Evolutionary conservation across 2,888 invertebrate species (phyloP).

Genomic region (Onchidella celtica): DNA sequence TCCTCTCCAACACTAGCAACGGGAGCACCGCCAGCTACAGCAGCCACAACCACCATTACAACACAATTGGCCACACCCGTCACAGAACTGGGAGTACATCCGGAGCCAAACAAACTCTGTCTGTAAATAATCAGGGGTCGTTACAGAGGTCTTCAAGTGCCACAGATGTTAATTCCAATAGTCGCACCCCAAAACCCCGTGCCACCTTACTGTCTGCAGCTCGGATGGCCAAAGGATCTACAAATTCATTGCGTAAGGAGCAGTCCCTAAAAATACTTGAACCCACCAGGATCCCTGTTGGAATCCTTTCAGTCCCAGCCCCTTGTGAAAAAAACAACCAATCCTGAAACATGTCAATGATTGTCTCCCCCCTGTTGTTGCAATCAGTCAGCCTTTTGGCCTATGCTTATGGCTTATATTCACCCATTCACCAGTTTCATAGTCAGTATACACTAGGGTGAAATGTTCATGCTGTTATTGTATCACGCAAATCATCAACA

Average conservation of each 20-base stretch:
- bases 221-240: conserved; percentile 82
- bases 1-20: conserved; percentile 24
- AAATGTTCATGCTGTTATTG: no score
- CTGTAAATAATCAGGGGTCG: conserved; percentile 41
- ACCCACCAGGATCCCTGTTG: no score
- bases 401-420: no score
- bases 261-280: not conserved
- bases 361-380: not conserved
- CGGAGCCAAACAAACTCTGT: not conserved
- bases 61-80: conserved; percentile 44
- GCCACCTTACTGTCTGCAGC: conserved; percentile 85
- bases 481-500: no score
- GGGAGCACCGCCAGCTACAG: conserved; percentile 29
- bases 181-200: conserved; percentile 38
- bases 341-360: not conserved
- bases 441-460: no score
- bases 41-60: conserved; percentile 51
- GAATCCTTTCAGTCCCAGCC: not conserved
- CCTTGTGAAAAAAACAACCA: not conserved
- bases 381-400: no score
- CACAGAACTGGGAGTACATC: not conserved
- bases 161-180: conserved; percentile 86
- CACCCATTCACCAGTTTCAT: no score
- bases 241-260: conserved; percentile 80
- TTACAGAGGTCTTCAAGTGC: conserved; percentile 91